Evolutionary conservation across 2,888 invertebrate species (phyloP), one percentile per base, ranked within the genome.

Genomic region (Xestoiulus laeticollis): DNA sequence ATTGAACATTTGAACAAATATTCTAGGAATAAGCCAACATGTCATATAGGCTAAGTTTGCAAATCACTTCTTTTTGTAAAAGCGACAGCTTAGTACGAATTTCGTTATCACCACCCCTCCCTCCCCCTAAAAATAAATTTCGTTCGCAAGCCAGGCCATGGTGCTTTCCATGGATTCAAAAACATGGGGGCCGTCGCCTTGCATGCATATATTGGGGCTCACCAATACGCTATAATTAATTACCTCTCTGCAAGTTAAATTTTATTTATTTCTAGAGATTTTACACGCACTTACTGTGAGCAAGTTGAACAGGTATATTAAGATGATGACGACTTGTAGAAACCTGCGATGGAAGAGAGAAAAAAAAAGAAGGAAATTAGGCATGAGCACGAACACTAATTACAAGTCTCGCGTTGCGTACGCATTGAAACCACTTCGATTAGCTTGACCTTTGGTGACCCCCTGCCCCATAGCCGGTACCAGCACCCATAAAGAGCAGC

Each of bases 261-360:
- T 48, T 19, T n/a, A n/a, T n/a, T n/a, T 59, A 8, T 59, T 48
- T 48, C 48, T 12, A 48, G 48, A 12, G 19, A 48, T 48, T 86
- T 86, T 86, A 86, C 87, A 87, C 68, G 87, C 68, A 87, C 87
- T 87, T 87, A 87, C 87, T 68, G 59, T 87, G 87, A 59, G 87
- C 87, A 87, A 87, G 59, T 59, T 87, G 87, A 53, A 68, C 87
- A 87, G 87, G 87, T 48, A 87, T 87, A 68, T 68, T 87, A 87
- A 68, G 87, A 87, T 87, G 87, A 87, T 87, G 87, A 87, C 87
- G 59, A 87, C 87, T 87, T 87, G 87, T 87, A 44, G 68, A 33
- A 68, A 87, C 87, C 87, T 87, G 33, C 12, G 48, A 22, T 38
- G 30, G 38, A n/a, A 85, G n/a, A 85, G 22, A 44, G 22, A 87